Base-by-base conservation (phyloP, 2,888 invertebrate genomes). In the Drosophila borborema region DNA sequence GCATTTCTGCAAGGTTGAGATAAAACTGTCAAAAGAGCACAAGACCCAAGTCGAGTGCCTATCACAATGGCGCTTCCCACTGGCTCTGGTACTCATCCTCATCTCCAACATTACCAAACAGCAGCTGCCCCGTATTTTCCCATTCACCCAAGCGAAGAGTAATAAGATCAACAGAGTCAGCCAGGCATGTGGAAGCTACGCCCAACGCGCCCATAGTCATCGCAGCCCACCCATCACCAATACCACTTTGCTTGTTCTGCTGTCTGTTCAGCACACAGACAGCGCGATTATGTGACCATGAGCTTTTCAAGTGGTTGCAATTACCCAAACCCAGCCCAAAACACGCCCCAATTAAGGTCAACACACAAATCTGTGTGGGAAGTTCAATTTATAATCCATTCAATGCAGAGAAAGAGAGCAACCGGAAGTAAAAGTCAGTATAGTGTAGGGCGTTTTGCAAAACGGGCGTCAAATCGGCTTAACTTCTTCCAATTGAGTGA, bases 121-220 rank as follows among this genome's bases (percentile, higher is more conserved):
- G 70, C 78, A 69, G 86, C 80, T 77, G 68, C 59, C 71, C 74
- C 68, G 86, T 61, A 77, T 89, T 91, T 91, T 91, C 90, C 80
- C 90, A 91, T 86, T 80, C 89, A 91, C 71, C 91, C 83, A 84
- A 88, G 88, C 90, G 89, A 78, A 77, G 63, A 73, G 62, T 91
- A 92, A 92, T 91, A 88, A 90, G 92, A 91, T 92, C 91, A 91
- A 86, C 81, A 80, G 56, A 85, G 59, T 65, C 81, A 87, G 60
- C 82, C 76, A 74, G 77, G 88, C 88, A 76, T 84, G 66, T 65
- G 61, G 64, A 72, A 78, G 70, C 71, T 74, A 73, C 88, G 80
- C 87, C 74, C 88, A 73, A 64, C 49, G n/a, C 61, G 65, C 45
- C 66, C 61, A 31, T 62, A 41, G 16, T 40, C 12, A 67, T 36